Evolutionary conservation across 1,140 invertebrate species (phyloP).

Genomic region (Formica exsecta): DNA sequence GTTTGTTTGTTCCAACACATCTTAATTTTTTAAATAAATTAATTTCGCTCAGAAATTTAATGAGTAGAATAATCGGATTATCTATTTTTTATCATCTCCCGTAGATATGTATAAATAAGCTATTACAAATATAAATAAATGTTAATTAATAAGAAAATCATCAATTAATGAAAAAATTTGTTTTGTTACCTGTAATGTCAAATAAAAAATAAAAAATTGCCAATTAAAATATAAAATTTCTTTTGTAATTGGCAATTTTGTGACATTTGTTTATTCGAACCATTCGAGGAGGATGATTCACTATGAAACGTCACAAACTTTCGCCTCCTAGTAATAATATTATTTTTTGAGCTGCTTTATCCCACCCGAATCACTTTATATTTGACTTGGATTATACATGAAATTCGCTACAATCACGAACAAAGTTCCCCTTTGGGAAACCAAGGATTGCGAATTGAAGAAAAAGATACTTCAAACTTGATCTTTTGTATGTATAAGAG

Average conservation of each 20-base stretch:
- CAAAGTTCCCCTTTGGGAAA: not conserved
- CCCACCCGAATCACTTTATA: not conserved
- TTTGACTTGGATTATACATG: conserved; percentile 24
- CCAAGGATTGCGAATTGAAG: not conserved
- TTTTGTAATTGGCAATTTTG: not conserved
- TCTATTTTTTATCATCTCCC: not conserved
- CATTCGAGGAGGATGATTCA: not conserved
- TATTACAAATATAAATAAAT: not conserved
- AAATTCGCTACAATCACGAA: not conserved
- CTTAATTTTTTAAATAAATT: conserved; percentile 7
- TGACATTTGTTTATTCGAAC: not conserved
- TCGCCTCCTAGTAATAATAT: not conserved
- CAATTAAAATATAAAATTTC: not conserved
- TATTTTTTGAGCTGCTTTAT: not conserved
- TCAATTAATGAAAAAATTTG: not conserved
- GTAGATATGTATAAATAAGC: not conserved
- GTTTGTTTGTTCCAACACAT: not conserved
- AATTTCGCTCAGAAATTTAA: not conserved
- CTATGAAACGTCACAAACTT: not conserved
- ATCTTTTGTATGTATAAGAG: not conserved
- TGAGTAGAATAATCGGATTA: not conserved
- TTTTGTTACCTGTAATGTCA: not conserved
- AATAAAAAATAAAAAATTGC: not conserved
- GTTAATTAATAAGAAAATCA: not conserved
- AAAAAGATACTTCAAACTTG: not conserved